phyloP scores from a whole-genome alignment of 1,140 invertebrate genomes.

The Mizuhopecten yessoensis region DNA sequence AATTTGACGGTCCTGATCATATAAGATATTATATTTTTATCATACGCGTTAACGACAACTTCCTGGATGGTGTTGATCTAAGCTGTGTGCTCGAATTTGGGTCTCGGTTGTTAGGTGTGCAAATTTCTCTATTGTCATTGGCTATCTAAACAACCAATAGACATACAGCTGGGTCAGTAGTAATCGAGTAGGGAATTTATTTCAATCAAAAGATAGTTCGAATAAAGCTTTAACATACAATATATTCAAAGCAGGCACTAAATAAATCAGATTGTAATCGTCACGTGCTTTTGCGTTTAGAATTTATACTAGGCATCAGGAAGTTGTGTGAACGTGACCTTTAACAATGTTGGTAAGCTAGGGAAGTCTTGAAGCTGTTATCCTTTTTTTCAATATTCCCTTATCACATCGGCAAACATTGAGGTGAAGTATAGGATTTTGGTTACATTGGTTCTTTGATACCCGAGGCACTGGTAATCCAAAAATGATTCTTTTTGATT shows the following conservation, averaged over 20 bases:
- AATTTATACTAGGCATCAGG: background rate
- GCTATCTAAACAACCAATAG: background rate
- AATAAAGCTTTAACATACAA: background rate
- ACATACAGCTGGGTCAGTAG: background rate
- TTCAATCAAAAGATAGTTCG: background rate
- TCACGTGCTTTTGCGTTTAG: background rate
- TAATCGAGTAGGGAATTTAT: background rate
- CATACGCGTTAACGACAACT: background rate
- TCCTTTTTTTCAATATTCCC: no score
- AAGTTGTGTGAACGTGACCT: background rate
- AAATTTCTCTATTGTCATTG: background rate
- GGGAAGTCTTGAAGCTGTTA: no score
- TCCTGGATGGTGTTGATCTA: background rate
- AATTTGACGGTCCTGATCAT: no score
- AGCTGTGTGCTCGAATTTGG: no score
- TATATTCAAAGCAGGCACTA: background rate
- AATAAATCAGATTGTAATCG: background rate
- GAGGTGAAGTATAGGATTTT: no score
- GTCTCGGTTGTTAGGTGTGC: no score
- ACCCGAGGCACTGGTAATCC: no score
- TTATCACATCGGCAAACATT: no score
- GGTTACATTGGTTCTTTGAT: no score
- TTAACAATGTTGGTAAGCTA: no score
- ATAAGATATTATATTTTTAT: no score
- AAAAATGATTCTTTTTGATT: no score